phyloP scores from a whole-genome alignment of 2,113 vertebrate genomes.

The Siphamia tubifer region DNA sequence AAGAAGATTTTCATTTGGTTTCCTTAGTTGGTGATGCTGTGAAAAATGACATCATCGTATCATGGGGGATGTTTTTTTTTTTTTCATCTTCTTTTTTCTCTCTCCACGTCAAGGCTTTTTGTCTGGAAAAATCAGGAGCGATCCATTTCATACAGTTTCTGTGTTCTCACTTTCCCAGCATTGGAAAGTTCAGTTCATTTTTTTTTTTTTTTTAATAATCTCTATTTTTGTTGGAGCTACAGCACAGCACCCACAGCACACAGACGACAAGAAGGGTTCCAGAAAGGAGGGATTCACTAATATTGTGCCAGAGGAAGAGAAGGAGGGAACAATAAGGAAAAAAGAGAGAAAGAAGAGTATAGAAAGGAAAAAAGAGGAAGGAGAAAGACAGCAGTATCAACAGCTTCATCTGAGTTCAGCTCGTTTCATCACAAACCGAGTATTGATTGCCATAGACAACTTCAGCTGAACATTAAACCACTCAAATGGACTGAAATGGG shows the following conservation, averaged over 20 bases:
- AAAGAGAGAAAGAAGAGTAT: neutral
- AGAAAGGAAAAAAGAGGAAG: conserved; percentile 19
- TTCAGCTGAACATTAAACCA: conserved; percentile 56
- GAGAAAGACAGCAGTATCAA: conserved; percentile 39
- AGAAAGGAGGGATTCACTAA: conserved; percentile 57
- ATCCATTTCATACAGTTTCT: conserved; percentile 51
- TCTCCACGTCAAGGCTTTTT: conserved; percentile 53
- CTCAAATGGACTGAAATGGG: conserved; percentile 7
- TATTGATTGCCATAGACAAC: conserved; percentile 61
- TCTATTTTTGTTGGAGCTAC: conserved; percentile 77
- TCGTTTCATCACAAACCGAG: conserved; percentile 52
- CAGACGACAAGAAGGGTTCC: conserved; percentile 64
- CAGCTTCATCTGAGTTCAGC: conserved; percentile 51
- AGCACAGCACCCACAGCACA: conserved; percentile 81
- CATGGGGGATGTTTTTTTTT: conserved; percentile 17
- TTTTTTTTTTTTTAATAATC: conserved; percentile 38
- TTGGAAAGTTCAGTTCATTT: conserved; percentile 60
- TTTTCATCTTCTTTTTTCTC: conserved; percentile 69
- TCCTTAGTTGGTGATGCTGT: conserved; percentile 62
- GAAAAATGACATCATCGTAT: conserved; percentile 76
- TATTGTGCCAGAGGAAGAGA: conserved; percentile 71
- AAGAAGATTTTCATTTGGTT: conserved; percentile 69
- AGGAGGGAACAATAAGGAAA: conserved; percentile 40
- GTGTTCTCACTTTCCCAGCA: conserved; percentile 55
- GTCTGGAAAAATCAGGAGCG: conserved; percentile 66